A percentile compares a stretch with the other conserved stretches of the same genome.
phyloP scores from a whole-genome alignment of 2,113 vertebrate genomes.

The Puffinus mauretanicus region DNA sequence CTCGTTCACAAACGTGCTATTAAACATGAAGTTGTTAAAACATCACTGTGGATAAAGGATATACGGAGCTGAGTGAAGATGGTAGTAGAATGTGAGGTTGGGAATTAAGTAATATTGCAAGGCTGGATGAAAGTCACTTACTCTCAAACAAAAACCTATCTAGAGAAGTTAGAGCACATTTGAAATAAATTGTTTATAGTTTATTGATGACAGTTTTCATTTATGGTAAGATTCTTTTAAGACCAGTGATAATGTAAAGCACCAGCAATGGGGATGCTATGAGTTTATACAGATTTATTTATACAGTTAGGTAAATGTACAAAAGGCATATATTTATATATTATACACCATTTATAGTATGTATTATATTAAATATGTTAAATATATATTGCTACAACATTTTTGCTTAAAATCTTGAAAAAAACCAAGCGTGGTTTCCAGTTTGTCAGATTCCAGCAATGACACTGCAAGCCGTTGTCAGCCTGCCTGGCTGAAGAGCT shows the following conservation, averaged over 20 bases:
- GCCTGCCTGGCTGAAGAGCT: neutral
- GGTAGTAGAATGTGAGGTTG: neutral
- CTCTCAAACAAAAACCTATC: neutral
- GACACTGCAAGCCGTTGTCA: neutral
- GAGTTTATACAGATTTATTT: neutral
- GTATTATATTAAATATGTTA: neutral
- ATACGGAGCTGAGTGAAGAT: neutral
- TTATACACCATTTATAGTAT: neutral
- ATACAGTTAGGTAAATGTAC: neutral
- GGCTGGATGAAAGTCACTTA: neutral
- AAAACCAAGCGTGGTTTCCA: neutral
- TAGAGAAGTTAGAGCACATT: neutral
- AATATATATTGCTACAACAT: neutral
- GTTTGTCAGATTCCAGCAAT: neutral
- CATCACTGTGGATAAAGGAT: neutral
- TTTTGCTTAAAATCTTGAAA: neutral
- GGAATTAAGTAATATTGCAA: neutral
- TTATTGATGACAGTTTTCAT: neutral
- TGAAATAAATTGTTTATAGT: neutral
- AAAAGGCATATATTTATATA: neutral
- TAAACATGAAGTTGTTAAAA: slow-evolving; percentile 12
- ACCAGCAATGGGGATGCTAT: neutral
- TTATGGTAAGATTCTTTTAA: neutral
- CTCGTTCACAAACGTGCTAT: neutral
- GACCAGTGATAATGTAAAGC: neutral